phyloP scores from a whole-genome alignment of 1,140 invertebrate genomes.

The Camponotus pennsylvanicus region DNA sequence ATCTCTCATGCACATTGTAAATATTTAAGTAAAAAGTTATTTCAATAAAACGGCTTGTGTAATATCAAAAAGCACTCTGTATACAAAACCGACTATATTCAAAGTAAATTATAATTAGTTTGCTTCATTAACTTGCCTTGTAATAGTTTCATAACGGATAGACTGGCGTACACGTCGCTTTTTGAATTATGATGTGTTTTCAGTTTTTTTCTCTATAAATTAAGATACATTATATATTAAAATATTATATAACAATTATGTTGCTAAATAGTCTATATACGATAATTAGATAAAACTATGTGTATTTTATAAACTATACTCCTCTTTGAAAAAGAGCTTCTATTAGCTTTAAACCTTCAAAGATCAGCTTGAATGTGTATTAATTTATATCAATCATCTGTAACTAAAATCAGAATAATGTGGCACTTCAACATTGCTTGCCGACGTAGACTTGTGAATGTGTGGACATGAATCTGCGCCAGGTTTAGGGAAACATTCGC shows the following conservation, averaged over 20 bases:
- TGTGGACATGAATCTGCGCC: background rate
- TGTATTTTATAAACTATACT: background rate
- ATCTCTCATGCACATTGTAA: background rate
- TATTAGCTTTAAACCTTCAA: background rate
- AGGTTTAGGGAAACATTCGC: conserved; percentile 41
- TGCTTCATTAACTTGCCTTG: background rate
- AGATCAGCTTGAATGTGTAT: background rate
- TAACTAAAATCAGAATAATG: background rate
- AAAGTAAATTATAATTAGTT: background rate
- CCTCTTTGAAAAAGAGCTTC: background rate
- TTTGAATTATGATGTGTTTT: background rate
- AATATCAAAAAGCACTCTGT: background rate
- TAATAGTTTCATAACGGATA: background rate
- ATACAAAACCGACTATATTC: background rate
- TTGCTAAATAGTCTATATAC: background rate
- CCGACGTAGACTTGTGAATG: too few species aligned
- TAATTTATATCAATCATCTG: background rate
- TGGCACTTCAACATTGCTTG: background rate
- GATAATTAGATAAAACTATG: background rate
- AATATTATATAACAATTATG: background rate
- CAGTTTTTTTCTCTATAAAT: background rate
- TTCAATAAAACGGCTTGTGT: background rate
- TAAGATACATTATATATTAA: too few species aligned
- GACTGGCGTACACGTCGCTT: too few species aligned
- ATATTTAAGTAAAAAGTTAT: background rate